Evolutionary conservation across 2,888 invertebrate genomes (phyloP).

Genomic region (Drosophila borborema): DNA sequence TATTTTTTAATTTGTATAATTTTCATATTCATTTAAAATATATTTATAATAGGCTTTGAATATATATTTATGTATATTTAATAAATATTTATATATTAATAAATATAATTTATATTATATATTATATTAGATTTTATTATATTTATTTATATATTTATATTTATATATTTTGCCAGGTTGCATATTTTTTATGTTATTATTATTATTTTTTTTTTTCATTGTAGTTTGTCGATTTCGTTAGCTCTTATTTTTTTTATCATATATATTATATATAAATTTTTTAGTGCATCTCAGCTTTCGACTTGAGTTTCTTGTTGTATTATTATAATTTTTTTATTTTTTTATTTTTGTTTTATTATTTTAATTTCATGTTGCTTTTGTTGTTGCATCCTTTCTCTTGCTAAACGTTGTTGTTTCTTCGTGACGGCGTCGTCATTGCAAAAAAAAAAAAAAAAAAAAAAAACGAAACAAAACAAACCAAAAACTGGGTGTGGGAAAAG

Average conservation of each 20-base stretch:
- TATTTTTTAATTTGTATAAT: too few relatives aligned
- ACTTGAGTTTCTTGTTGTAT: slow-evolving; percentile 4
- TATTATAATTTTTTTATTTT: neutral
- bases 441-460: slow-evolving; percentile 30
- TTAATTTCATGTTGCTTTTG: slow-evolving; percentile 32
- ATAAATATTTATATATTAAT: too few relatives aligned
- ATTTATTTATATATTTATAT: too few relatives aligned
- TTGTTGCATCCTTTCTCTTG: slow-evolving; percentile 47
- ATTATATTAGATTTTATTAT: too few relatives aligned
- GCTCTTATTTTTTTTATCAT: too few relatives aligned
- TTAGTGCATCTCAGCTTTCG: slow-evolving; percentile 18
- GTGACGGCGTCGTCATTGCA: slow-evolving; percentile 59
- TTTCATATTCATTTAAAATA: too few relatives aligned
- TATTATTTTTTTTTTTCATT: neutral
- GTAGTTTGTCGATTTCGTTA: neutral
- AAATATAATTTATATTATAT: too few relatives aligned
- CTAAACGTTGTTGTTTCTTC: slow-evolving; percentile 37
- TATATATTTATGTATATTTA: too few relatives aligned
- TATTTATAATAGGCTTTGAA: too few relatives aligned
- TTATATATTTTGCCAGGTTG: too few relatives aligned
- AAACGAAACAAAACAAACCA: slow-evolving; percentile 16
- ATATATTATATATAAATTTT: neutral
- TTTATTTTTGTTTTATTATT: slow-evolving; percentile 3
- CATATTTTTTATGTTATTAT: neutral
- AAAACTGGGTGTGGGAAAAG: slow-evolving; percentile 79